Base-by-base conservation (phyloP, 2,797 vertebrate species). In the Astyanax mexicanus region DNA sequence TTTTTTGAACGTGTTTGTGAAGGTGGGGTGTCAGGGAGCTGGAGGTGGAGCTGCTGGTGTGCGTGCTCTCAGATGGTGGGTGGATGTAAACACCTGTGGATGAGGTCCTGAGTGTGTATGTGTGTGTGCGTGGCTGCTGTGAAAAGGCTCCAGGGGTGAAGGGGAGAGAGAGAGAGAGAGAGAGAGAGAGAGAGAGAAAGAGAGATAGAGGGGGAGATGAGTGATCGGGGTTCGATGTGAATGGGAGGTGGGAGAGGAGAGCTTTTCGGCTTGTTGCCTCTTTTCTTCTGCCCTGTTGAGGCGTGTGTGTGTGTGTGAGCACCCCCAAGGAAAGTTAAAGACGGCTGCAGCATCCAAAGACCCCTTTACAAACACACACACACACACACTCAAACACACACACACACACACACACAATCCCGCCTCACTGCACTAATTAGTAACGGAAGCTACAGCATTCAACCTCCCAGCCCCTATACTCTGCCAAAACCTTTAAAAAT, bases 361-460 rank as follows among this genome's bases (percentile, higher is more conserved):
- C 45, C 44, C 57, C 37, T 21, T 3, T 51, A 54, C 73, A 55
- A 66, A 57, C 68, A 70, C 64, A 71, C 66, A 66, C 68, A 72
- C 80, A 67, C 69, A 38, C 25, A 77, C 68, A 64, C 65, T 66
- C 32, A 29, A 47, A 55, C 66, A 57, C 68, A 70, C 64, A 71
- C 66, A 66, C 68, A 72, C 80, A 67, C 69, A 38, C 25, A 77
- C 68, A 64, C 65, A 66, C 32, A 29, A 47, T 61, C 27, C 69
- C 17, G 40, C 67, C 72, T 81, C 47, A 80, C 85, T 84, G 85
- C 71, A 68, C 93, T 96, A 95, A 96, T 93, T 93, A 95, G 93
- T 93, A 94, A 92, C 91, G 93, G 94, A 96, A 95, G 93, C 92
- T 88, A 88, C 92, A 88, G 88, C 90, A 90, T 44, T 72, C 64